Evolutionary conservation across 1,140 invertebrate species (phyloP), one percentile per base, ranked within the genome.

Genomic region (Drosophila kohkoa): DNA sequence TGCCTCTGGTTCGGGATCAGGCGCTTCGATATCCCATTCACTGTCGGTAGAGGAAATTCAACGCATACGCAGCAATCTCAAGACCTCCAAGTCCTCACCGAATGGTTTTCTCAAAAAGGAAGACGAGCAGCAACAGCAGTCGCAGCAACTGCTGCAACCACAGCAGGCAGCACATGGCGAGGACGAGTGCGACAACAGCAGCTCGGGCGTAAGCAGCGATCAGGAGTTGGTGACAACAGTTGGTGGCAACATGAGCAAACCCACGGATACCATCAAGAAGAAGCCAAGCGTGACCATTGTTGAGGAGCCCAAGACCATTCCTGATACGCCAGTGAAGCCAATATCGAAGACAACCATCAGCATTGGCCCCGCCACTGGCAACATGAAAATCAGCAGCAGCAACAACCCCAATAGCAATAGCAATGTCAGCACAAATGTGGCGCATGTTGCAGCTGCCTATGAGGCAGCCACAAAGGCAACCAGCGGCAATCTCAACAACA

Each of bases 41-140:
- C 96, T 97, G 92, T 97, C 96, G 60, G 96, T 97, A 46, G 96
- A 97, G 83, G 97, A 98, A 92, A 97, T 98, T 54, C 96, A 97
- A 89, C 97, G 96, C 92, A 96, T 96, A 48, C 94, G 96, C 67
- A 96, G 96, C 51, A 95, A 96, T 83, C 93, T 98, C 20, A 97
- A 97, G 91, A 96, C 95, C 55, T 97, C 96, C 3, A 96, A 96
- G 86, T 97, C 96, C 3, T 97, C 96, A 91, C 96, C 96, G 10
- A 96, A 96, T 92, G 96, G 97, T 81, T 95, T 97, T 69, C 88
- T 95, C 25, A 95, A 95, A 77, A 94, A 93, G 41, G 75, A 86
- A 4, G 94, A 94, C 1, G 75, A 89, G 83, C 93, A 54, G 7
- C 58, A 62, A 16, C 75, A 68, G 30, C 66, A 58, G 52, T 35